Evolutionary conservation across 2,888 invertebrate species (phyloP).

Genomic region (Pristionchus arcanus): DNA sequence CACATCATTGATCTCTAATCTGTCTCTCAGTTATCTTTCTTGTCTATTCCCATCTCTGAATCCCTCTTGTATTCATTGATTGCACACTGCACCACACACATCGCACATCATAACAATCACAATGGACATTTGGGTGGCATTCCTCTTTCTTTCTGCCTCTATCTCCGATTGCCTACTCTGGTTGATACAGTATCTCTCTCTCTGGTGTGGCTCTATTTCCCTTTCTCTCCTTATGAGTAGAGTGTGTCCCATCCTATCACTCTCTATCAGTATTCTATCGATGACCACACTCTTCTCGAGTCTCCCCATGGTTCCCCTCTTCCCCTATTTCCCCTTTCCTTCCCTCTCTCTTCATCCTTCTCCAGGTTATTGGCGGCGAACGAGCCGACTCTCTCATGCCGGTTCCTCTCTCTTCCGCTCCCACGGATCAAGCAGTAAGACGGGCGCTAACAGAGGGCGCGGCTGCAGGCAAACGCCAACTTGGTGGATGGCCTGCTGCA

Average conservation of each 20-base stretch:
- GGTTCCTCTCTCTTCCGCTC: constrained; percentile 99
- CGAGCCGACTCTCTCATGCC: constrained; percentile 99
- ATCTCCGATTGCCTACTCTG: constrained; percentile 21
- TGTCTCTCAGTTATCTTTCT: not conserved
- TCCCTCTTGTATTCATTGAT: not conserved
- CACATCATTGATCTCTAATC: not conserved
- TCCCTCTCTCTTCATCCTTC: constrained; percentile 57
- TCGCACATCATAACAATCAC: constrained; percentile 28
- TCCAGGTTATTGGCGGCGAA: constrained; percentile 98
- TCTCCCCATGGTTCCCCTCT: constrained; percentile 13
- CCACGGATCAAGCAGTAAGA: constrained; percentile 99
- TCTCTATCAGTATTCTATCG: not conserved
- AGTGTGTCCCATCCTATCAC: not conserved
- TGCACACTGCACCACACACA: constrained; percentile 30
- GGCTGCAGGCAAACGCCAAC: not conserved
- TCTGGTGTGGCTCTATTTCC: constrained; percentile 6
- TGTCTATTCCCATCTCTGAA: constrained; percentile 43
- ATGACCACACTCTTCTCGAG: not conserved
- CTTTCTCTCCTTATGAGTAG: constrained; percentile 30
- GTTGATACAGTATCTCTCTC: constrained; percentile 16
- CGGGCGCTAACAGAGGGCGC: constrained; percentile 53
- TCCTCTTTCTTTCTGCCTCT: constrained; percentile 27
- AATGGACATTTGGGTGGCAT: constrained; percentile 17
- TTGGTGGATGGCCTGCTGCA: constrained; percentile 24
- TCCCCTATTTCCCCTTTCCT: not conserved